Evolutionary conservation across 2,113 vertebrate species (phyloP).

Genomic region (Mesitornis unicolor): DNA sequence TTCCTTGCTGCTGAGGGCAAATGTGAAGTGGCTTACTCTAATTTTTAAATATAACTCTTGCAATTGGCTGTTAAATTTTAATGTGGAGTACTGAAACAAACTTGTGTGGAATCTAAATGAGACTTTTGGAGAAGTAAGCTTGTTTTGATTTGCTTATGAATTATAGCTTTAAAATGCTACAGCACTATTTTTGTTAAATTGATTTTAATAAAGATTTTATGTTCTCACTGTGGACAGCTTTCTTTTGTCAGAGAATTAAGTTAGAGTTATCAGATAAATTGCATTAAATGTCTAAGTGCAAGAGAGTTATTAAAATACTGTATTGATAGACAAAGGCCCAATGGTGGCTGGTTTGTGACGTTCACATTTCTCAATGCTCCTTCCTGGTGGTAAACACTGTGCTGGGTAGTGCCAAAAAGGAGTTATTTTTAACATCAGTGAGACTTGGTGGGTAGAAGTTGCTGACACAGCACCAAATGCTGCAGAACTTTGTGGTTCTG

Average conservation of each 20-base stretch:
- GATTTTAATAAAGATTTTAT: neutral
- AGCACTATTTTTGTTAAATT: neutral
- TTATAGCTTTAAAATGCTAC: neutral
- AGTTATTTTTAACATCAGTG: neutral
- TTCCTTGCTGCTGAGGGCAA: neutral
- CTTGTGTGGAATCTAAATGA: neutral
- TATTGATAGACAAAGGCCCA: neutral
- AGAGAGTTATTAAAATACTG: neutral
- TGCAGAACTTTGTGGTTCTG: neutral
- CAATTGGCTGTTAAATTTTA: neutral
- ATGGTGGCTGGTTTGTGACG: neutral
- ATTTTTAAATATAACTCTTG: neutral
- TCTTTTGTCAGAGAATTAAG: neutral
- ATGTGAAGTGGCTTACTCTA: neutral
- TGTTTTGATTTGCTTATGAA: neutral
- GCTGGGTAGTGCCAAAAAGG: neutral
- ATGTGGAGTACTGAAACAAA: neutral
- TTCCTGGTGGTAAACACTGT: neutral
- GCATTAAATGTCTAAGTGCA: neutral
- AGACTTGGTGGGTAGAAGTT: neutral
- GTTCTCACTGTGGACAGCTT: neutral
- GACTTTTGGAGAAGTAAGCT: neutral
- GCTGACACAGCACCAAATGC: neutral
- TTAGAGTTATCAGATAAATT: neutral
- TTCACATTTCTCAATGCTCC: neutral